A percentile compares a stretch with the other conserved stretches of the same genome.
Conservation (phyloP, 2,797 vertebrate genomes). For the Spea hammondii region DNA sequence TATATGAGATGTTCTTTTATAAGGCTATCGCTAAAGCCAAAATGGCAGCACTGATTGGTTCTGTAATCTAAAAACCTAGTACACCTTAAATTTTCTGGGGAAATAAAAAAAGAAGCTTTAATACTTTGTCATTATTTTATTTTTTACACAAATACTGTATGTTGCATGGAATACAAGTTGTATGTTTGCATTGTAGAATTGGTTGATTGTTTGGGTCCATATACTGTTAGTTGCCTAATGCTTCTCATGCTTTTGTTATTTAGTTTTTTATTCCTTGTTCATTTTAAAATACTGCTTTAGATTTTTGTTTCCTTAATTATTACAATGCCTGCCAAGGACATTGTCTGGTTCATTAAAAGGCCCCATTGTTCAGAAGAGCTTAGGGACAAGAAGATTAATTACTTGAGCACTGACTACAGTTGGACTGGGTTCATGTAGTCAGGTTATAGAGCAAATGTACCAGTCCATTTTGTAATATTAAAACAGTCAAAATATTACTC, state of each 20-base stretch:
- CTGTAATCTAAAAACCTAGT: too few relatives aligned
- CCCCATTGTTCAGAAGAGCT: not conserved
- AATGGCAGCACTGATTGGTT: not conserved
- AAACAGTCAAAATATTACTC: not conserved
- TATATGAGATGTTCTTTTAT: not conserved
- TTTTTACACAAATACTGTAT: slow-evolving; percentile 49
- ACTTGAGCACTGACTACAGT: slow-evolving; percentile 10
- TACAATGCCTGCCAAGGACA: slow-evolving; percentile 11
- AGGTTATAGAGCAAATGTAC: not conserved
- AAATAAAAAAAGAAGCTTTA: too few relatives aligned
- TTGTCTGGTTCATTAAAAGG: slow-evolving; percentile 8
- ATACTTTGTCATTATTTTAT: slow-evolving; percentile 5
- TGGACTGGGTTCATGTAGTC: slow-evolving; percentile 1
- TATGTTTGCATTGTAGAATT: slow-evolving; percentile 38
- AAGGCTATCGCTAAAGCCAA: not conserved
- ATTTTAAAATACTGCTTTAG: not conserved
- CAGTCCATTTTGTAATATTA: slow-evolving; percentile 7
- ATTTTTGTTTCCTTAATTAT: not conserved
- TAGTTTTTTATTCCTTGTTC: not conserved
- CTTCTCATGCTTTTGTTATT: not conserved
- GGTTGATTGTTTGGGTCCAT: slow-evolving; percentile 23
- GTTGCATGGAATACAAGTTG: slow-evolving; percentile 50
- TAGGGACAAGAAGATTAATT: slow-evolving; percentile 12
- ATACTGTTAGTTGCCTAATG: not conserved
- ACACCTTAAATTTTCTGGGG: too few relatives aligned